phyloP scores from a whole-genome alignment of 2,113 vertebrate genomes.

The Mormyrus iriodes region DNA sequence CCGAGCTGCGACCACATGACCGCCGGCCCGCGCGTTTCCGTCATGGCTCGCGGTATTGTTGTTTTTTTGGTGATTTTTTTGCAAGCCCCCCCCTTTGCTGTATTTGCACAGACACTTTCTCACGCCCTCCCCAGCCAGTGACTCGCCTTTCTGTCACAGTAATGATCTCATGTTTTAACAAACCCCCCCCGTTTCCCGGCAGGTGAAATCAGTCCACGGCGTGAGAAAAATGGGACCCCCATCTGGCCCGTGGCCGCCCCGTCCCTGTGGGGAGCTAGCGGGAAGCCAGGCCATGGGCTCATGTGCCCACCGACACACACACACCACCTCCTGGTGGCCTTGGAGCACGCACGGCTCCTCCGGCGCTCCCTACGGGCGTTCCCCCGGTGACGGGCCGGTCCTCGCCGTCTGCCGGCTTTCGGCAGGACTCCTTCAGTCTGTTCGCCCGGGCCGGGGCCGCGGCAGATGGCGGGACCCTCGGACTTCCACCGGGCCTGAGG shows the following conservation, averaged over 20 bases:
- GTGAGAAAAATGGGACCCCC: conserved; percentile 27
- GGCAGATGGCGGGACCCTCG: conserved; percentile 85
- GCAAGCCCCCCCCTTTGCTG: not conserved
- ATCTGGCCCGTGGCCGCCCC: conserved; percentile 17
- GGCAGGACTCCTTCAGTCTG: conserved; percentile 65
- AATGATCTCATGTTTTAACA: conserved; percentile 9
- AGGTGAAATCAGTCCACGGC: conserved; percentile 23
- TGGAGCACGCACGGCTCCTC: not conserved
- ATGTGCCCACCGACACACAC: not conserved
- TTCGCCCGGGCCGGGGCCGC: conserved; percentile 73
- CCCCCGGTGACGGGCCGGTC: conserved; percentile 40
- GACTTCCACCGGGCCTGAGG: conserved; percentile 73
- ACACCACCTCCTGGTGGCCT: conserved; percentile 53
- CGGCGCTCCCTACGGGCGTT: not conserved
- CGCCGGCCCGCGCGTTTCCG: not conserved
- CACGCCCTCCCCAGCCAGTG: not conserved
- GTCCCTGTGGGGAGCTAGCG: conserved; percentile 21
- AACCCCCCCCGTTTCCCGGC: not conserved
- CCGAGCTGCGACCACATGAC: not conserved
- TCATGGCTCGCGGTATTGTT: not conserved
- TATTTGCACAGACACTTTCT: conserved; percentile 1
- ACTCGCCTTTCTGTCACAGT: not conserved
- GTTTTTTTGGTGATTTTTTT: not conserved
- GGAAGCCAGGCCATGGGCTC: not conserved
- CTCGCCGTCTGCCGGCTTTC: conserved; percentile 67